Conservation (phyloP, 2,113 vertebrate genomes). For the Platysternon megacephalum region DNA sequence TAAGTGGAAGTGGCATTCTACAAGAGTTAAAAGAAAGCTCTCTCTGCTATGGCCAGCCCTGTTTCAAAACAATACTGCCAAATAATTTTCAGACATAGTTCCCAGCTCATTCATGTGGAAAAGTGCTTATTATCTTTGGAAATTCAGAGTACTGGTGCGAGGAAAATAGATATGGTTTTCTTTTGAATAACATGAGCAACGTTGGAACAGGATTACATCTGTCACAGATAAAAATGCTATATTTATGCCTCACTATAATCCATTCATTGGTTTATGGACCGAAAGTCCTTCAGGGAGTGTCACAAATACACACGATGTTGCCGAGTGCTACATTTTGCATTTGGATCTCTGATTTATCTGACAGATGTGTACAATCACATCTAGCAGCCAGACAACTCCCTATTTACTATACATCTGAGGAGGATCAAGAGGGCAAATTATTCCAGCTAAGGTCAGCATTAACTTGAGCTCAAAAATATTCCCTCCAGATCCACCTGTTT, state of each 20-base stretch:
- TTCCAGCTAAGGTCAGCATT: conserved; percentile 67
- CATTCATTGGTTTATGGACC: conserved; percentile 62
- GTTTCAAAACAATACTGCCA: not conserved
- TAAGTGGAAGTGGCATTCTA: not conserved
- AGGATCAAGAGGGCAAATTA: conserved; percentile 47
- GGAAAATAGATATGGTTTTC: not conserved
- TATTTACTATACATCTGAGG: conserved; percentile 46
- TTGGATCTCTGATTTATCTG: conserved; percentile 42
- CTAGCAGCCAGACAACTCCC: conserved; percentile 59
- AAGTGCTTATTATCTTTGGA: not conserved
- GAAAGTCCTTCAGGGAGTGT: conserved; percentile 39
- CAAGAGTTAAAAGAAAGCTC: not conserved
- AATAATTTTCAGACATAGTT: not conserved
- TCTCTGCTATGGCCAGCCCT: not conserved
- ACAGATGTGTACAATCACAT: conserved; percentile 67
- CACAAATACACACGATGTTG: conserved; percentile 3
- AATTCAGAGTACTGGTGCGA: conserved; percentile 23
- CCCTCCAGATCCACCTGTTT: conserved; percentile 68
- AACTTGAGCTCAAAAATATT: conserved; percentile 58
- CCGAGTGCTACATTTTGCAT: conserved; percentile 34
- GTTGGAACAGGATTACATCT: conserved; percentile 35
- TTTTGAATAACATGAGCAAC: conserved; percentile 31
- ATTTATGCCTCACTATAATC: conserved; percentile 67
- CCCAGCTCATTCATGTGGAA: not conserved
- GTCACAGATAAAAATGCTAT: conserved; percentile 61